Evolutionary conservation across 2,888 invertebrate species (phyloP).

Genomic region (Acleris cristana): DNA sequence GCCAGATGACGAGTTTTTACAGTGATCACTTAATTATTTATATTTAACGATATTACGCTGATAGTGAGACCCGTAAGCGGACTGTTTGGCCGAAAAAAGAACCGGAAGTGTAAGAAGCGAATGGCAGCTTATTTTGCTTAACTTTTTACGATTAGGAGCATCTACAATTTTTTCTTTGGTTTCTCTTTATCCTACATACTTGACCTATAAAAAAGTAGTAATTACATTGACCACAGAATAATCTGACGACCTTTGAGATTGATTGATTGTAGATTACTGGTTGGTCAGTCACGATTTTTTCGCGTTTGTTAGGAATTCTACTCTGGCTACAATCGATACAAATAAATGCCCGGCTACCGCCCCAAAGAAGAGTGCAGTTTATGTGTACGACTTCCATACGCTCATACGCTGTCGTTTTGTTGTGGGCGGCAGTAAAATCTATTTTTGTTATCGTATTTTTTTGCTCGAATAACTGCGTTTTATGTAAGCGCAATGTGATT

Average conservation of each 20-base stretch:
- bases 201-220: too few relatives aligned
- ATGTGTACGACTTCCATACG: too few relatives aligned
- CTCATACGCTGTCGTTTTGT: too few relatives aligned
- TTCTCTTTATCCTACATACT: too few relatives aligned
- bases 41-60: conserved; percentile 21
- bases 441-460: conserved; percentile 7
- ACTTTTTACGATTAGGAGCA: background rate
- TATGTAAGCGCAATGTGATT: conserved; percentile 34
- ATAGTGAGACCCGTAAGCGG: conserved; percentile 16
- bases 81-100: conserved; percentile 19
- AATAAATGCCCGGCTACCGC: background rate
- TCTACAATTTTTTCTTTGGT: too few relatives aligned
- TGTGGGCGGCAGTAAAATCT: too few relatives aligned
- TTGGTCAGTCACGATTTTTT: too few relatives aligned
- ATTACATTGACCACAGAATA: too few relatives aligned
- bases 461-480: conserved; percentile 27
- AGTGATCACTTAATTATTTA: conserved; percentile 29
- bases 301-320: background rate
- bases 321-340: background rate
- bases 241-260: too few relatives aligned
- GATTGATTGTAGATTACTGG: too few relatives aligned
- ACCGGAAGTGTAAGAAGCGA: too few relatives aligned
- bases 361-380: too few relatives aligned
- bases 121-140: background rate
- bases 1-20: conserved; percentile 26